phyloP scores from a whole-genome alignment of 2,797 vertebrate species.

The Scolopax rusticola region DNA sequence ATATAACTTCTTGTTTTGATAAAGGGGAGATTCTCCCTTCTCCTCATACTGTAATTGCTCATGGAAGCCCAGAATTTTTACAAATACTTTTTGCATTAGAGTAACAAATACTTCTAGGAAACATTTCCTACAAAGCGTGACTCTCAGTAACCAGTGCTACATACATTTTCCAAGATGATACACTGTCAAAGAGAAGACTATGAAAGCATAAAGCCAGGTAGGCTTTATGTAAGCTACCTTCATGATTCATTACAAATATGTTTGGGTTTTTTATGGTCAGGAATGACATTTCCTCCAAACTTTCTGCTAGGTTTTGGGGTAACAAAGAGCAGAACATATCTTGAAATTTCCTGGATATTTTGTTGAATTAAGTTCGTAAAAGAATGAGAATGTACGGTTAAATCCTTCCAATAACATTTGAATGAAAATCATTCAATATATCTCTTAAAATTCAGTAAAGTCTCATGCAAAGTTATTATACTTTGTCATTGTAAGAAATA shows the following conservation, averaged over 20 bases:
- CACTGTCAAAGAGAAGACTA: not conserved
- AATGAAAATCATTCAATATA: not conserved
- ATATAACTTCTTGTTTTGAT: not conserved
- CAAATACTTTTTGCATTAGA: not conserved
- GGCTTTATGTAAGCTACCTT: not conserved
- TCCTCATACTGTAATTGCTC: not conserved
- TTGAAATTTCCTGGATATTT: not conserved
- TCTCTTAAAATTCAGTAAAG: not conserved
- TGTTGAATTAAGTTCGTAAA: not conserved
- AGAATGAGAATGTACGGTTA: not conserved
- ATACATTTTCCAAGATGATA: not conserved
- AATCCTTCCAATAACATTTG: not conserved
- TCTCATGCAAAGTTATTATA: not conserved
- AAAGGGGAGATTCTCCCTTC: not conserved
- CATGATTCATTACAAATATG: not conserved
- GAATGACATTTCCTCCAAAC: not conserved
- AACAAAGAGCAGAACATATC: not conserved
- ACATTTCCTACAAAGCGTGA: not conserved
- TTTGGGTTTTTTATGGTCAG: not conserved
- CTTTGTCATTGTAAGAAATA: not conserved
- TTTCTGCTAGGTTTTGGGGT: not conserved
- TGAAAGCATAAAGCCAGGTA: not conserved
- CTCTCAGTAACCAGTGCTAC: not conserved
- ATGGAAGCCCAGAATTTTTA: not conserved
- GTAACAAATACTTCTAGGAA: not conserved